phyloP scores from a whole-genome alignment of 2,113 vertebrate species.

The Pelvicachromis taeniatus region DNA sequence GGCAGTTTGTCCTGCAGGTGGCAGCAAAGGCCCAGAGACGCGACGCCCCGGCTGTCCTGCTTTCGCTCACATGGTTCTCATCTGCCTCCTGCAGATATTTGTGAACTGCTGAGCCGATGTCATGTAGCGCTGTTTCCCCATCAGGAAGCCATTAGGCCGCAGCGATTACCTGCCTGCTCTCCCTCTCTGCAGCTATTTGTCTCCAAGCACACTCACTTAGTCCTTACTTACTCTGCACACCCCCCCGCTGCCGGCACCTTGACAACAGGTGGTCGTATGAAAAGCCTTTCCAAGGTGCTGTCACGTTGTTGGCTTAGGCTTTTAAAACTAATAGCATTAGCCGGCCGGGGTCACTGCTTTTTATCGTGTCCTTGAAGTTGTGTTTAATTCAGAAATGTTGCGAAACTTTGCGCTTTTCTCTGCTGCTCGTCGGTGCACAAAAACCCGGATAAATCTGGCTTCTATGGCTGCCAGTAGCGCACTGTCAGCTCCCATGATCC shows the following conservation, averaged over 20 bases:
- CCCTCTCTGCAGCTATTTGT: background rate
- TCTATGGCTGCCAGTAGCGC: constrained; percentile 45
- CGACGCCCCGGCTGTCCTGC: background rate
- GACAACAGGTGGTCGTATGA: constrained; percentile 22
- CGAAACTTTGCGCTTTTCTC: background rate
- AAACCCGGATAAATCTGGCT: constrained; percentile 23
- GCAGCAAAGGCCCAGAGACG: background rate
- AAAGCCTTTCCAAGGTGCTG: background rate
- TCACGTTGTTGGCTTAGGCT: background rate
- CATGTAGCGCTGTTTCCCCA: background rate
- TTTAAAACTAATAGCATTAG: background rate
- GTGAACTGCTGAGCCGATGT: background rate
- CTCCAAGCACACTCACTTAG: background rate
- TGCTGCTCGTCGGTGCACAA: constrained; percentile 32
- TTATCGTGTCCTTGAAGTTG: constrained; percentile 22
- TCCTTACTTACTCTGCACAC: background rate
- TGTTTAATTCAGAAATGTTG: constrained; percentile 4
- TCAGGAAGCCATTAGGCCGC: constrained; percentile 14
- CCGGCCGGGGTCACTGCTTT: background rate
- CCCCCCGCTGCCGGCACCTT: background rate
- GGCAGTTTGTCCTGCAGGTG: background rate
- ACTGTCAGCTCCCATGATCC: constrained; percentile 62
- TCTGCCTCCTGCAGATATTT: constrained; percentile 28
- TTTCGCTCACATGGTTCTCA: background rate
- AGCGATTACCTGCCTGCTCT: background rate